Evolutionary conservation across 92 coral and sea anemone species (phyloP), one percentile per base, ranked within the genome.

Genomic region (Diadumene lineata): DNA sequence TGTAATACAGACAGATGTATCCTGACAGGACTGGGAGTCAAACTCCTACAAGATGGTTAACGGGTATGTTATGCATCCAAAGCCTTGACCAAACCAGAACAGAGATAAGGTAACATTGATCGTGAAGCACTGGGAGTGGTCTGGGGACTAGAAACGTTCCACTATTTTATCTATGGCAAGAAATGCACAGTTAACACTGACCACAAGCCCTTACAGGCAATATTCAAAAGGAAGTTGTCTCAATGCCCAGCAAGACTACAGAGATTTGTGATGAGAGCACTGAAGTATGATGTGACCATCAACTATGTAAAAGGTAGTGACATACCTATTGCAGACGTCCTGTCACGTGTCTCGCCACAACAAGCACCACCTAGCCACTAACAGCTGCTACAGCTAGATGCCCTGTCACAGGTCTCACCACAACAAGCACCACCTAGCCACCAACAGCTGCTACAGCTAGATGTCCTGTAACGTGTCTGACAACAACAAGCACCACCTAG

Each of bases 51-150:
- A 43, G 51, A 44, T 44, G 51, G 51, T 44, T 17, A 44, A 17
- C 51, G 10, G 9, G 73, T 78, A 22, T 78, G 79, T 75, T 73
- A 73, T 67, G 81, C 82, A 67, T 82, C 84, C 60, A 53, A 82
- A 1, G 72, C 79, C 13, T 34, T 87, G 31, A 73, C 30, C 26
- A 85, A 74, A 15, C 55, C 85, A 2, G 88, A 82, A 31, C 50
- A 73, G 6, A n/a, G 92, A 60, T 87, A 87, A 46, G 73, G 82
- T 55, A 87, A 82, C 70, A 78, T 73, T 13, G 87, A 86, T 65
- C 31, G 87, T 72, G 78, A 86, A 61, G 74, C 77, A 6, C 72
- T 73, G 0, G 88, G 81, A 23, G 92, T 84, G 46, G 71, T 80
- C 43, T 82, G 85, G 89, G 66, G 79, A 23, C 66, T 87, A 0